phyloP scores from a whole-genome alignment of 1,140 invertebrate species.

The Cardiocondyla obscurior region DNA sequence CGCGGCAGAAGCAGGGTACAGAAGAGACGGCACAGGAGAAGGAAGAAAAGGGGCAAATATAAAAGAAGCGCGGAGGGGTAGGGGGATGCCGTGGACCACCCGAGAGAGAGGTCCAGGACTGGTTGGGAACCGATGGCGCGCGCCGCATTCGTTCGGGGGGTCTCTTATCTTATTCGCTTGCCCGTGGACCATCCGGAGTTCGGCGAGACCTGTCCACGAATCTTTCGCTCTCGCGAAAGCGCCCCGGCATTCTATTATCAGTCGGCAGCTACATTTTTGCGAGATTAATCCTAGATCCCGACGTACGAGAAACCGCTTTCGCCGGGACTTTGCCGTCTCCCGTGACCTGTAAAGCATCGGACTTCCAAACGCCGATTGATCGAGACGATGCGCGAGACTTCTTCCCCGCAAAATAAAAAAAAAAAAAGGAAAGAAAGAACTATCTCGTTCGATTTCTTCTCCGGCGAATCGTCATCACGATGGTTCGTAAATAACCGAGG shows the following conservation, averaged over 20 bases:
- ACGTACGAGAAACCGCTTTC: not conserved
- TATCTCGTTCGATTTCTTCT: not conserved
- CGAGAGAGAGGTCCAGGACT: conserved; percentile 81
- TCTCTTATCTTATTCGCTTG: conserved; percentile 81
- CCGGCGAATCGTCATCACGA: not conserved
- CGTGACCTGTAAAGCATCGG: not conserved
- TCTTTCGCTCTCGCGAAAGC: conserved; percentile 64
- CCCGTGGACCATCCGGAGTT: conserved; percentile 71
- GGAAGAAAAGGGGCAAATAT: conserved; percentile 33
- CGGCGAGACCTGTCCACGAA: conserved; percentile 75
- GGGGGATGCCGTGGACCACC: conserved; percentile 80
- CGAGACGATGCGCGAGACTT: not conserved
- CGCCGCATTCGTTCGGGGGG: conserved; percentile 79
- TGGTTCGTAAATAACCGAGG: conserved; percentile 35
- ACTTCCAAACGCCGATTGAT: not conserved
- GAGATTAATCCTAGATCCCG: not conserved
- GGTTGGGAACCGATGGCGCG: conserved; percentile 81
- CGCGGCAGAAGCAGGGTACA: conserved; percentile 7
- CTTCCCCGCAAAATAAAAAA: not conserved
- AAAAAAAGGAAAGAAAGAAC: not conserved
- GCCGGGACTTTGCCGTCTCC: not conserved
- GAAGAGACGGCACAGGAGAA: conserved; percentile 24
- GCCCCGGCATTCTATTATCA: conserved; percentile 79
- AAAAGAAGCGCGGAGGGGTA: conserved; percentile 64
- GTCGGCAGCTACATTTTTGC: conserved; percentile 59